Evolutionary conservation across 2,797 vertebrate genomes (phyloP).

Genomic region (Moxostoma hubbsi): DNA sequence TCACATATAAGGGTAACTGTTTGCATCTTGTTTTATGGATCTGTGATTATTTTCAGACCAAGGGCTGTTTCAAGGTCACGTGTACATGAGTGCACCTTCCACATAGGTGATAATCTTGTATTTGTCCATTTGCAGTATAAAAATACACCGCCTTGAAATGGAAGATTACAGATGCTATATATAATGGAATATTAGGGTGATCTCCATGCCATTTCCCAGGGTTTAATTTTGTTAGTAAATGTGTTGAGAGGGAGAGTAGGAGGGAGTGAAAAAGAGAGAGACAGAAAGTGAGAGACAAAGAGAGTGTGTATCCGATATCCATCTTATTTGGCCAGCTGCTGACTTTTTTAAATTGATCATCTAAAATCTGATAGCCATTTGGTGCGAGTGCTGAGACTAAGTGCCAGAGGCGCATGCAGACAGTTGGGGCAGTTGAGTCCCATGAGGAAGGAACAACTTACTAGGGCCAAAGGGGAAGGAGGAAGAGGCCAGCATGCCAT

Average conservation of each 20-base stretch:
- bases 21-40: slow-evolving; percentile 24
- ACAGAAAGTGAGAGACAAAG: slow-evolving; percentile 14
- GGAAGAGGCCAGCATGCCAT: slow-evolving; percentile 29
- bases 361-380: slow-evolving; percentile 74
- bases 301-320: slow-evolving; percentile 64
- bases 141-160: slow-evolving; percentile 21
- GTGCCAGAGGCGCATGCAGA: slow-evolving; percentile 58
- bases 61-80: slow-evolving; percentile 18
- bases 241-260: slow-evolving; percentile 15
- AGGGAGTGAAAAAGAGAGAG: background rate
- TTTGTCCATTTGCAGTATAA: slow-evolving; percentile 32
- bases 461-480: slow-evolving; percentile 56
- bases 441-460: slow-evolving; percentile 69
- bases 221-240: slow-evolving; percentile 38
- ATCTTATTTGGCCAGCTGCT: slow-evolving; percentile 74
- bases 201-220: slow-evolving; percentile 23
- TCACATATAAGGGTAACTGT: slow-evolving; percentile 1
- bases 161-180: slow-evolving; percentile 39
- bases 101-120: slow-evolving; percentile 20
- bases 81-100: background rate
- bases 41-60: slow-evolving; percentile 9
- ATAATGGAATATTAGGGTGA: slow-evolving; percentile 41
- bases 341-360: slow-evolving; percentile 75
- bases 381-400: slow-evolving; percentile 53
- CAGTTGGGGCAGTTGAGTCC: slow-evolving; percentile 63